Conservation (phyloP, 2,797 vertebrate genomes). For the Setipinna tenuifilis region DNA sequence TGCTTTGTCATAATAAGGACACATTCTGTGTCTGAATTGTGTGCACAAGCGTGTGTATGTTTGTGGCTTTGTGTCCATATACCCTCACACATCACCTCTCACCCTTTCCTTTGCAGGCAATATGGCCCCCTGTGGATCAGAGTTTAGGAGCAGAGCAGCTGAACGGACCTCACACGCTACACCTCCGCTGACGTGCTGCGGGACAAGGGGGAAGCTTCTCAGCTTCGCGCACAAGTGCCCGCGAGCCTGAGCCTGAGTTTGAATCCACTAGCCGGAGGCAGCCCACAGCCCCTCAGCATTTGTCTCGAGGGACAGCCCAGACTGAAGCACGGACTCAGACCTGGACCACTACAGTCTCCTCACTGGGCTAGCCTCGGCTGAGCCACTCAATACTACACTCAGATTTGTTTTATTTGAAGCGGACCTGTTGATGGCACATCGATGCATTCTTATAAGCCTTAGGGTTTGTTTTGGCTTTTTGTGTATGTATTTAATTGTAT, state of each 20-base stretch:
- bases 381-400: slow-evolving; percentile 43
- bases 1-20: too few relatives aligned
- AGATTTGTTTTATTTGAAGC: slow-evolving; percentile 31
- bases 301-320: background rate
- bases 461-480: background rate
- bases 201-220: slow-evolving; percentile 16
- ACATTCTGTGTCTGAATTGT: too few relatives aligned
- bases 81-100: background rate
- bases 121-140: slow-evolving; percentile 36
- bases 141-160: slow-evolving; percentile 48
- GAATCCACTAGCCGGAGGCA: background rate
- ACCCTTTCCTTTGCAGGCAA: background rate
- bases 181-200: slow-evolving; percentile 15
- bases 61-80: background rate
- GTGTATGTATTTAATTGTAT: background rate
- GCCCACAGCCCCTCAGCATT: background rate
- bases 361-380: slow-evolving; percentile 52
- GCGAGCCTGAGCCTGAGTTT: slow-evolving; percentile 11
- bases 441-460: background rate
- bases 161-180: slow-evolving; percentile 39
- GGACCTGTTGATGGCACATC: background rate
- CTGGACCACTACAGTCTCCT: slow-evolving; percentile 43
- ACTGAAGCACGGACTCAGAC: background rate
- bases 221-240: background rate
- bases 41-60: background rate